Base-by-base conservation (phyloP, 2,888 invertebrate genomes). In the Apamea epomidion region DNA sequence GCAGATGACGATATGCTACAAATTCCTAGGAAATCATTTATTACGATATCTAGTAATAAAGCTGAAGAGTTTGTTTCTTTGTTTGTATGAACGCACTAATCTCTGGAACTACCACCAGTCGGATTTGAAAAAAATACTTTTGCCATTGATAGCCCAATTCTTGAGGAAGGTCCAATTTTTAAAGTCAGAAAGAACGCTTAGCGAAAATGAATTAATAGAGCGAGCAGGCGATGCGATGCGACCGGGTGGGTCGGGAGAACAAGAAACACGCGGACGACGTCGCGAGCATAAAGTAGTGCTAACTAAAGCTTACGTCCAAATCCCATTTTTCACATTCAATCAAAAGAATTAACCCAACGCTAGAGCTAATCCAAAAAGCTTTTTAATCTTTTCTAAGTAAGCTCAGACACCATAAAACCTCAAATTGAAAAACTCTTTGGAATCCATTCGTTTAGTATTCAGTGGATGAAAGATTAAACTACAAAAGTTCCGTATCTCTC, bases 381-480 rank as follows among this genome's bases (percentile, higher is more conserved):
- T 75, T 82, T 75, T 29, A 78, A 72, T 82, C 76, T 62, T 70
- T 64, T n/a, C 37, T n/a, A 65, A 45, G 42, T n/a, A 65, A 45
- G 42, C 62, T 58, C 48, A 60, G 64, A 76, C 51, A 65, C 16
- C 29, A 64, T 64, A 74, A 74, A 78, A 65, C 83, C 42, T 74
- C 25, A 72, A 84, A 83, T 73, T 54, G 51, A 69, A 83, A 77
- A 82, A 37, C 71, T 82, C 78, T 83, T 74, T 62, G 8, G 58
- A 75, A 65, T 45, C 18, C 64, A 29, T 78, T 72, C 58, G 48
- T 64, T 86, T 54, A 64, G 48, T n/a, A 16, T 76, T 71, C 74
- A 64, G 8, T 29, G 45, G 29, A 51, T 69, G 72, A 72, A 78
- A 62, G 60, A 78, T 65, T 64, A 72, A 76, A 78, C 51, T 74